These are phyloP conservation scores for Plecturocebus donacophilus DNA, from an alignment of 2,113 vertebrate genomes.

Conservation along the genomic window DNA sequence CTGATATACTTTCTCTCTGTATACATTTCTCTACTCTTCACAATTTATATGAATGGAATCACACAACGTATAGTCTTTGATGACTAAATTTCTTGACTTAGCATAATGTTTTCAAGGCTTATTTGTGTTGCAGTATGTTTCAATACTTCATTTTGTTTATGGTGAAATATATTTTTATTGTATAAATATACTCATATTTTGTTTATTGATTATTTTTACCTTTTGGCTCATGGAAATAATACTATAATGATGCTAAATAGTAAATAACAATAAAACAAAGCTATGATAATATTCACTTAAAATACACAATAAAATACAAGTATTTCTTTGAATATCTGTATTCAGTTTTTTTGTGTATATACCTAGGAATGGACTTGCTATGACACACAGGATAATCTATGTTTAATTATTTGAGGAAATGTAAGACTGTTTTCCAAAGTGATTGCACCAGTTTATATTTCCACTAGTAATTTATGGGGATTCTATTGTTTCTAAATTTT, in stretches of 20 bases:
- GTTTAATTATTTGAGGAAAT: neutral
- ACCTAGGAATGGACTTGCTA: neutral
- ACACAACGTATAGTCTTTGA: neutral
- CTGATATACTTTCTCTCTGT: neutral
- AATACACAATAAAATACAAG: neutral
- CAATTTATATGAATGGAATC: neutral
- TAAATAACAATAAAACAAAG: neutral
- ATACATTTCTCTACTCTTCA: neutral
- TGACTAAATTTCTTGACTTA: neutral
- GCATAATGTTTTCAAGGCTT: neutral
- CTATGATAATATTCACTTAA: neutral
- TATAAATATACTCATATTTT: neutral
- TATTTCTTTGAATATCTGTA: neutral
- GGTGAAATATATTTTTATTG: neutral
- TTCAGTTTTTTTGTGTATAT: neutral
- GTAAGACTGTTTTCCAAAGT: neutral
- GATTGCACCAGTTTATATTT: neutral
- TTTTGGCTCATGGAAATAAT: neutral
- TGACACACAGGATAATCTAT: neutral
- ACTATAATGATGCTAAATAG: too few relatives aligned
- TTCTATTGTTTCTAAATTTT: neutral
- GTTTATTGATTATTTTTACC: neutral
- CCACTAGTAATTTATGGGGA: neutral
- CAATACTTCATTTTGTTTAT: neutral
- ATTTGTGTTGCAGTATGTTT: neutral